Conservation (phyloP, 2,113 vertebrate species). For the Riparia riparia region DNA sequence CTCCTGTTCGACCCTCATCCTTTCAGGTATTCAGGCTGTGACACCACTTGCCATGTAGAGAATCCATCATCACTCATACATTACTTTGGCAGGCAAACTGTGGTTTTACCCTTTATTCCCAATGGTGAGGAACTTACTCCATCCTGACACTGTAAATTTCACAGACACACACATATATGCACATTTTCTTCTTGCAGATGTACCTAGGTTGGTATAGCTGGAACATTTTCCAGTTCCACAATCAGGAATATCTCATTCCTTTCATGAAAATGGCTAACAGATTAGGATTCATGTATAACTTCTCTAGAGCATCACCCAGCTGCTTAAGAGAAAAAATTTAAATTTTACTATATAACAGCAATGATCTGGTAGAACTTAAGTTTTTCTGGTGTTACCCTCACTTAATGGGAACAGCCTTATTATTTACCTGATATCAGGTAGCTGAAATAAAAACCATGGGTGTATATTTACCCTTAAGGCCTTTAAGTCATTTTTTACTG, state of each 20-base stretch:
- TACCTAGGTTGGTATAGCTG: background rate
- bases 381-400: background rate
- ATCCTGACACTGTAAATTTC: background rate
- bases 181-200: background rate
- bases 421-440: background rate
- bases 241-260: background rate
- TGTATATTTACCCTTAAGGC: background rate
- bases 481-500: background rate
- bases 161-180: background rate
- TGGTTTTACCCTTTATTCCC: background rate
- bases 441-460: background rate
- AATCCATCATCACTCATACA: background rate
- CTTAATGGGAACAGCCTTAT: background rate
- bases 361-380: background rate
- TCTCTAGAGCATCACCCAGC: background rate
- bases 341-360: background rate
- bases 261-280: background rate
- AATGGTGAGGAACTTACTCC: background rate
- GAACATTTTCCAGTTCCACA: background rate
- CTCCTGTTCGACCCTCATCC: background rate
- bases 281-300: background rate
- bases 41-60: background rate
- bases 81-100: constrained; percentile 20
- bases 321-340: background rate
- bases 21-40: constrained; percentile 17